phyloP scores from a whole-genome alignment of 1,140 invertebrate genomes.

The Drosophila ercepeae region DNA sequence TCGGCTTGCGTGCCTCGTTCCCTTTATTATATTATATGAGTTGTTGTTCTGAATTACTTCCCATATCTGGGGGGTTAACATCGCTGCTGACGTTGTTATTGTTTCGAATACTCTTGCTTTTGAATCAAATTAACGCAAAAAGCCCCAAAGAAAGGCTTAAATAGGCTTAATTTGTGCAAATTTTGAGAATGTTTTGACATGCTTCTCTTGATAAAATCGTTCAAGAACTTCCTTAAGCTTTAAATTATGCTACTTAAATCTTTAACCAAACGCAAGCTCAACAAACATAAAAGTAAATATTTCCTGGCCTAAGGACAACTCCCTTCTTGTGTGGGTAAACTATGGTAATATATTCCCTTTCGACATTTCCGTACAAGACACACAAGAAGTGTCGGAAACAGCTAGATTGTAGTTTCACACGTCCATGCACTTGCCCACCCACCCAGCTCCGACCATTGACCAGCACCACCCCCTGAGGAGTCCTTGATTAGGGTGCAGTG shows the following conservation, averaged over 20 bases:
- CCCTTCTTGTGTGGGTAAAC: constrained; percentile 1
- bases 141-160: not conserved
- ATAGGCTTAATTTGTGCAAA: not conserved
- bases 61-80: constrained; percentile 38
- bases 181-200: not conserved
- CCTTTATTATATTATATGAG: constrained; percentile 1
- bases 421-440: constrained; percentile 8
- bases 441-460: not conserved
- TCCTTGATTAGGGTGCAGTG: constrained; percentile 38
- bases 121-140: constrained; percentile 23
- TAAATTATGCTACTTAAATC: no score
- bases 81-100: constrained; percentile 28
- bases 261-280: not conserved
- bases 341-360: constrained; percentile 26
- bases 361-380: constrained; percentile 24
- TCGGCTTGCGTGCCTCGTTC: constrained; percentile 19
- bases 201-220: not conserved
- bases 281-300: not conserved
- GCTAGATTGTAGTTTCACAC: constrained; percentile 23
- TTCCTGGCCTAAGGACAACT: not conserved
- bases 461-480: not conserved
- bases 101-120: constrained; percentile 12
- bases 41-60: constrained; percentile 20
- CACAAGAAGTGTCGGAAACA: constrained; percentile 20
- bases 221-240: no score